A percentile compares a stretch with the other conserved stretches of the same genome.
Evolutionary conservation across 1,140 invertebrate genomes (phyloP).

Genomic region (Apis laboriosa): DNA sequence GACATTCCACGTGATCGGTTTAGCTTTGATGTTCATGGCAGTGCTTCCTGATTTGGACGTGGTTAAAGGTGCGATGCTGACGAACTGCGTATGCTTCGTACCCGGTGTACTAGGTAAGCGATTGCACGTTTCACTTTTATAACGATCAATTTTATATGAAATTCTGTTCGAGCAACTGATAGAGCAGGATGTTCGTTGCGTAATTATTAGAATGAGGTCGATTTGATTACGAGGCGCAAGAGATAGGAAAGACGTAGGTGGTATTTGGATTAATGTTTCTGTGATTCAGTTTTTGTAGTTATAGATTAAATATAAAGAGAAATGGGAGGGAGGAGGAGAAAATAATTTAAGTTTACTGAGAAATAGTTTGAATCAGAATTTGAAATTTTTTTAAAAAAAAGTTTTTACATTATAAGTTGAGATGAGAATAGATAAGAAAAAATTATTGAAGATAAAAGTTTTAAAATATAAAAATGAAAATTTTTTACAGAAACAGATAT

Average conservation of each 20-base stretch:
- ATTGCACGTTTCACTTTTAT: background rate
- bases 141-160: background rate
- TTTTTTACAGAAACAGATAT: too few species aligned
- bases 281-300: too few species aligned
- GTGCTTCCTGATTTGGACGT: slow-evolving; percentile 95
- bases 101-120: slow-evolving; percentile 88
- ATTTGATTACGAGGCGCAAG: background rate
- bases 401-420: too few species aligned
- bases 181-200: background rate
- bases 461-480: too few species aligned
- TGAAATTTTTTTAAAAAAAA: too few species aligned
- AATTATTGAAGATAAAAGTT: too few species aligned
- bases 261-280: background rate
- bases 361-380: too few species aligned
- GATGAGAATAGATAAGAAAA: too few species aligned
- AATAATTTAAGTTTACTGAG: too few species aligned
- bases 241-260: background rate
- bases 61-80: slow-evolving; percentile 95
- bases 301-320: too few species aligned
- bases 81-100: slow-evolving; percentile 95
- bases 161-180: background rate
- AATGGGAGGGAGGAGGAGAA: too few species aligned
- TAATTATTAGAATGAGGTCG: background rate
- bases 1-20: slow-evolving; percentile 91
- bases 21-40: slow-evolving; percentile 91